A percentile compares a stretch with the other conserved stretches of the same genome.
phyloP scores from a whole-genome alignment of 2,113 vertebrate genomes.

The Lampris incognitus region DNA sequence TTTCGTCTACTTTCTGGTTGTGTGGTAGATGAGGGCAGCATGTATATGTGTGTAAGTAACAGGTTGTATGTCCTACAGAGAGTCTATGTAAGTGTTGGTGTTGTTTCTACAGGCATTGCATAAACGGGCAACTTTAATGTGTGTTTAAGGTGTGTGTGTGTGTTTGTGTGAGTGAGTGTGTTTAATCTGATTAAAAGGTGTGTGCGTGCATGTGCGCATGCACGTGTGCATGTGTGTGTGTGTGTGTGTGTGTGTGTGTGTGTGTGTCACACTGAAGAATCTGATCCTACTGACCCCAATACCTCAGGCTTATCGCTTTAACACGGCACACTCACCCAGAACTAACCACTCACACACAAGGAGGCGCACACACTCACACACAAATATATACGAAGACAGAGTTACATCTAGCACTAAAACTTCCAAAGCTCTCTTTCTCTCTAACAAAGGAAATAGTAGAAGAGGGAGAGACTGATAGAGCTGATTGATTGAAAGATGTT shows the following conservation, averaged over 20 bases:
- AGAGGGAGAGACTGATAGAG: too few relatives aligned
- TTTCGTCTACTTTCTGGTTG: too few relatives aligned
- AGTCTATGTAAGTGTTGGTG: too few relatives aligned
- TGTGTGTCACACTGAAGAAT: conserved; percentile 45
- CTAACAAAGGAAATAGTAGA: too few relatives aligned
- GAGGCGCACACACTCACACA: conserved; percentile 13
- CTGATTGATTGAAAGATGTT: too few relatives aligned
- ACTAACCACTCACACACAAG: conserved; percentile 4
- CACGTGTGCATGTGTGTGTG: conserved; percentile 13
- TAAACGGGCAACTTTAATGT: conserved; percentile 9
- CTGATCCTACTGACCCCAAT: conserved; percentile 83
- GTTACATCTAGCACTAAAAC: too few relatives aligned
- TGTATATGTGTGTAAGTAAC: too few relatives aligned
- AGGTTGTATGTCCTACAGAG: too few relatives aligned
- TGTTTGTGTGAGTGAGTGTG: conserved; percentile 12
- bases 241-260: conserved; percentile 38
- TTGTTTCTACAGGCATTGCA: not conserved
- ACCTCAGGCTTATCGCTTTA: conserved; percentile 72
- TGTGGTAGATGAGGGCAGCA: too few relatives aligned
- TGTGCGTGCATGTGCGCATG: not conserved
- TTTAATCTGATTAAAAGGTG: conserved; percentile 66
- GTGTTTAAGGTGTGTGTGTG: conserved; percentile 15
- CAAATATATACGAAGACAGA: conserved; percentile 19
- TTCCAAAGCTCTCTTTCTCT: not conserved
- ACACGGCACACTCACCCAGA: conserved; percentile 31